These are phyloP conservation scores for Trileptium ribeirensis DNA, from an alignment of 2,888 invertebrate genomes.

Conservation along the genomic window DNA sequence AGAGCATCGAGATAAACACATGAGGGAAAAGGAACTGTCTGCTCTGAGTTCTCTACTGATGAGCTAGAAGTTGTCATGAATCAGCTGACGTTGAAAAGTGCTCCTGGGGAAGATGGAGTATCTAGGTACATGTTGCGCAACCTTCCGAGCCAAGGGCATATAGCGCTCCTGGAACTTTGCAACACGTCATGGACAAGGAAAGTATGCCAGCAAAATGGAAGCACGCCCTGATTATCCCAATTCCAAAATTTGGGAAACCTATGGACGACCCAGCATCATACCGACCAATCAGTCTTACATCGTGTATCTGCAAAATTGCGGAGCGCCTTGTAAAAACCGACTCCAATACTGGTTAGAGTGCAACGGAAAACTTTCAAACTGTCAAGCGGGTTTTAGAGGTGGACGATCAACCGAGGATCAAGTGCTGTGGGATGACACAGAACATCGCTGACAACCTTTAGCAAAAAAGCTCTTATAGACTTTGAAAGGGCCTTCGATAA, in stretches of 20 bases:
- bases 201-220: not conserved
- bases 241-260: not conserved
- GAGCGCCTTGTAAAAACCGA: not conserved
- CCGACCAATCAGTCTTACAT: not conserved
- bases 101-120: not conserved
- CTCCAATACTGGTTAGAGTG: not conserved
- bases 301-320: not conserved
- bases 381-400: not conserved
- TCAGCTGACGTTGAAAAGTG: not conserved
- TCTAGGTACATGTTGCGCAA: not conserved
- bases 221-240: not conserved
- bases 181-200: slow-evolving; percentile 2
- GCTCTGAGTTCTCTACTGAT: not conserved
- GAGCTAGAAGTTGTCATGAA: not conserved
- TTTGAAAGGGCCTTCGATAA: not conserved
- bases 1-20: not conserved
- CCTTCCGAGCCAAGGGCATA: not conserved
- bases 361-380: not conserved
- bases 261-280: not conserved
- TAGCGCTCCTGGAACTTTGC: not conserved
- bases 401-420: not conserved
- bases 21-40: not conserved
- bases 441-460: not conserved
- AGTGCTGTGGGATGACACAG: not conserved
- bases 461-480: not conserved